Evolutionary conservation across 2,888 invertebrate genomes (phyloP).

Genomic region (Synanthedon formicaeformis): DNA sequence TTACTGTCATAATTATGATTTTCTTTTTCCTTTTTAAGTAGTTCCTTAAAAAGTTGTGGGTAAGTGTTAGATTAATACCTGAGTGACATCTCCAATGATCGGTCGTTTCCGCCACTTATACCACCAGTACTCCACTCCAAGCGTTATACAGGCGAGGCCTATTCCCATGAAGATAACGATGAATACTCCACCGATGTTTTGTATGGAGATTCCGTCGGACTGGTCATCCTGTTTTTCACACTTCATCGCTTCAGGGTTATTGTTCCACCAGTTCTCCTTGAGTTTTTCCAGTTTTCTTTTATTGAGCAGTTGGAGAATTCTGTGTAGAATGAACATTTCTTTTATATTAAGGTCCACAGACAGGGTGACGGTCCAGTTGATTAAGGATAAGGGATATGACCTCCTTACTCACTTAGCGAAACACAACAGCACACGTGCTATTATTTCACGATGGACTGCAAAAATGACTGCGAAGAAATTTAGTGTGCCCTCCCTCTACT

Average conservation of each 20-base stretch:
- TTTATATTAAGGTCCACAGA: too few relatives aligned
- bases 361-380: too few relatives aligned
- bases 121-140: slow-evolving; percentile 96
- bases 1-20: too few relatives aligned
- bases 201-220: slow-evolving; percentile 96
- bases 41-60: too few relatives aligned
- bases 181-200: slow-evolving; percentile 98
- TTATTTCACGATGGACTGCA: too few relatives aligned
- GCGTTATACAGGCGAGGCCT: slow-evolving; percentile 88
- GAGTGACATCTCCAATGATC: slow-evolving; percentile 72
- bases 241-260: slow-evolving; percentile 80
- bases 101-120: slow-evolving; percentile 81
- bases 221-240: slow-evolving; percentile 93
- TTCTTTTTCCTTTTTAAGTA: too few relatives aligned
- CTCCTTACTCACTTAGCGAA: too few relatives aligned
- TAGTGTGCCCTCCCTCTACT: too few relatives aligned
- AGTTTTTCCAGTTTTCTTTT: slow-evolving; percentile 91
- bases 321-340: slow-evolving; percentile 37
- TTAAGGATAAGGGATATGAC: too few relatives aligned
- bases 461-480: too few relatives aligned
- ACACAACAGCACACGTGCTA: too few relatives aligned
- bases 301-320: slow-evolving; percentile 93
- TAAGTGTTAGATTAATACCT: slow-evolving; percentile 13
- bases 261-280: slow-evolving; percentile 97
- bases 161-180: slow-evolving; percentile 97